Evolutionary conservation across 37 sponge, comb jelly and placozoan species (phyloP), one percentile per base, ranked within the genome.

Genomic region (Halichondria panicea): DNA sequence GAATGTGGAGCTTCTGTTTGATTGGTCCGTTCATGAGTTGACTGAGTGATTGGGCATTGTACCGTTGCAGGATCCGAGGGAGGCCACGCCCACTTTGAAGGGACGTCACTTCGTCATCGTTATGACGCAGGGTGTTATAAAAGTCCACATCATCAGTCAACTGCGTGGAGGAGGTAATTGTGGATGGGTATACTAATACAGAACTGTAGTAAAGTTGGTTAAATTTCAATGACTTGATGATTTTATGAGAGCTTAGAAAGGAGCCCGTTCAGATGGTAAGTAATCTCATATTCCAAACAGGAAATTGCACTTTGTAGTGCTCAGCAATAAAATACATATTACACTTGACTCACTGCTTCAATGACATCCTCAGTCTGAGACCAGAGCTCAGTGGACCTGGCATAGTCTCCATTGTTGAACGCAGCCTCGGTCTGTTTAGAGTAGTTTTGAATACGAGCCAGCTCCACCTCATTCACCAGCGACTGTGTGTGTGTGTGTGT

Each of bases 11-110:
- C 4, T 89, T 66, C 64, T 84, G 65, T 27, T 68, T 72, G 72
- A 89, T 89, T 34, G 81, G 86, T 69, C 90, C 90, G 68, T 89
- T 89, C 90, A 89, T 89, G 54, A 89, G 81, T 0, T 48, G 72
- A 75, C 81, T 36, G 32, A 89, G 81, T 24, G 24, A 7, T 21
- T 58, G 25, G 8, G 60, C 60, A 58, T 58, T 21, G 6, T 24
- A 22, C 25, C 60, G 12, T 27, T 12, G 7, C 25, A 58, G 25
- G 19, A 27, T 6, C 6, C 19, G 60, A 58, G 12, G 19, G 7
- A 48, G 15, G 52, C 15, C 13, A 48, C 13, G 52, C 15, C 11
- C 52, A 48, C n/a, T n/a, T n/a, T n/a, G n/a, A n/a, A n/a, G n/a
- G n/a, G n/a, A n/a, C n/a, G 8, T n/a, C n/a, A 27, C 7, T n/a